phyloP scores from a whole-genome alignment of 92 coral and sea anemone genomes.

The Epizoanthus ramosus region DNA sequence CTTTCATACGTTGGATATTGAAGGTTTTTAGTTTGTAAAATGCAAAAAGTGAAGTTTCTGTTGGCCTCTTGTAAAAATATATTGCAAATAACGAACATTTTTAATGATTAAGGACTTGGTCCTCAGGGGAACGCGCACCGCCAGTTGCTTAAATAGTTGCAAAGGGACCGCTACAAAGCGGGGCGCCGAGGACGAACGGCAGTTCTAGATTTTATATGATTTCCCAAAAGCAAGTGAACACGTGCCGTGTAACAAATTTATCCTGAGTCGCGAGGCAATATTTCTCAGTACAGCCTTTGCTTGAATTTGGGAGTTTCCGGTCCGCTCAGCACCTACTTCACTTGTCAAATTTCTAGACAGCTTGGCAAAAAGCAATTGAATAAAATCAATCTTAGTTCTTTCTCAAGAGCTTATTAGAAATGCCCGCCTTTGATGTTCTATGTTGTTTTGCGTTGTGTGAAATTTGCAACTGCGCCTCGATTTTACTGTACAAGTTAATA shows the following conservation, averaged over 20 bases:
- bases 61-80: conserved; percentile 12
- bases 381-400: conserved; percentile 49
- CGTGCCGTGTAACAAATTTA: conserved; percentile 40
- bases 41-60: background rate
- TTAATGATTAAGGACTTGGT: background rate
- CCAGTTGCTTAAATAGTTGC: conserved; percentile 34
- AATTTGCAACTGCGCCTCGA: conserved; percentile 23
- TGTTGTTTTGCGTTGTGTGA: conserved; percentile 46
- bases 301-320: conserved; percentile 74
- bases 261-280: conserved; percentile 25
- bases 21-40: conserved; percentile 7
- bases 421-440: conserved; percentile 72
- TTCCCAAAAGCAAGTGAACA: conserved; percentile 63
- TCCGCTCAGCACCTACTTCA: conserved; percentile 81
- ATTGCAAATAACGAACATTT: conserved; percentile 10
- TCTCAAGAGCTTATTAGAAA: conserved; percentile 46
- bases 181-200: conserved; percentile 15
- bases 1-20: conserved; percentile 27
- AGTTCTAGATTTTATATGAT: conserved; percentile 8
- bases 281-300: conserved; percentile 46
- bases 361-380: conserved; percentile 58
- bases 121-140: conserved; percentile 21
- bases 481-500: background rate
- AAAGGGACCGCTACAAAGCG: conserved; percentile 42
- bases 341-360: conserved; percentile 66